Evolutionary conservation across 2,797 vertebrate species (phyloP), one percentile per base, ranked within the genome.

Genomic region (Macropodus opercularis): DNA sequence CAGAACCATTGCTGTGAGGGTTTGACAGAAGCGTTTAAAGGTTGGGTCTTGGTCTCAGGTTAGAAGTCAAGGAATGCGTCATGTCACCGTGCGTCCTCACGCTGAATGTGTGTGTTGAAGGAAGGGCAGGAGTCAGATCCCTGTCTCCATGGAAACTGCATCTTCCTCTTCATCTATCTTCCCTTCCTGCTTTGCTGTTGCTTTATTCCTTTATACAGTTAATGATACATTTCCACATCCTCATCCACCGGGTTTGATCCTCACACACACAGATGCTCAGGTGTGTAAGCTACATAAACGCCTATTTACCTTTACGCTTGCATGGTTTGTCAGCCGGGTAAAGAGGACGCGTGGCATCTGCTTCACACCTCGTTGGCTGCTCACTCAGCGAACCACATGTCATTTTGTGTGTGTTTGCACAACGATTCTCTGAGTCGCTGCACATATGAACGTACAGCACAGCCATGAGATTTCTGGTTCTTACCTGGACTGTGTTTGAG

Each of bases 81-180:
- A 14, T 15, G 32, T 35, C 32, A 35, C 6, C 13, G n/a, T n/a
- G 35, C 17, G 35, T 36, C 35, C 35, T 17, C 15, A 8, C 7
- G 13, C 15, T 36, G 10, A 1, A 35, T 5, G 15, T 6, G 14
- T 35, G 32, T 35, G 11, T 32, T 32, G 31, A 12, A 32, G 18
- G 69, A 78, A 78, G 68, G 55, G 51, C 7, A 34, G 59, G 34
- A 42, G 62, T 69, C 34, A 27, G 55, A 71, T 67, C 65, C 21
- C 36, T 48, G 82, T 90, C 79, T 83, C 89, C 78, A 88, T 89
- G 75, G 87, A 60, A 84, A 89, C 89, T 76, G 69, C 75, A 78
- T 84, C 84, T 52, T 80, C 75, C 43, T 78, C 63, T 56, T 80
- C 71, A 57, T 70, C 65, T 62, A 60, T 70, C 39, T 36, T 29